Evolutionary conservation across 2,888 invertebrate genomes (phyloP), one percentile per base, ranked within the genome.

Genomic region (Caradrina kadenii): DNA sequence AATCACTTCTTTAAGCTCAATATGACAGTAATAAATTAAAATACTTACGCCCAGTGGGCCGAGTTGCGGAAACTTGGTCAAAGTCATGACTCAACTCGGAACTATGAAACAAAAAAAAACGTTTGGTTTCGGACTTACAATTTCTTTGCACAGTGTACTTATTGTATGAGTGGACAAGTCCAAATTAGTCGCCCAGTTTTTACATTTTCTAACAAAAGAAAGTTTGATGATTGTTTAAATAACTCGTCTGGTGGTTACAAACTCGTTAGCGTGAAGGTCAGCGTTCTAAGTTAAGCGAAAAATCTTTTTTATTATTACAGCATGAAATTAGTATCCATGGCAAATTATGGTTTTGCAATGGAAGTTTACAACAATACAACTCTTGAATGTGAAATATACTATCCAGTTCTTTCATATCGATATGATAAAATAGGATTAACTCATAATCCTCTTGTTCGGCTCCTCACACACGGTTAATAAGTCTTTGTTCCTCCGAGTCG

Each of bases 21-120:
- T 79, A 79, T 83, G 73, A 70, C 58, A 60, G 78, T 69, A 66
- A 82, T 87, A 84, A 88, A 88, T 88, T 88, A 83, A 87, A 86
- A 83, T 86, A 73, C 62, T 72, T 72, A 39, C 73, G 58, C 63
- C 64, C 59, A 50, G 56, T 69, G 76, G 64, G 62, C 54, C 42
- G n/a, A 52, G 15, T 70, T 21, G 35, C 42, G n/a, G 17, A 21
- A 69, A 80, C 70, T 80, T 80, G 63, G 66, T 13, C 68, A 62
- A 82, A 82, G 68, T 75, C 76, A 63, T 66, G 56, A 56, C 70
- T 66, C 53, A 71, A 64, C 62, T 68, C n/a, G 17, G 22, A 56
- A 62, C 55, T 69, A 75, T 69, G 48, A 69, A 70, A 74, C 48
- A 52, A 55, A 64, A 45, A 45, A 15, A 11, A 11, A 17, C 6